Base-by-base conservation (phyloP, 2,797 vertebrate species). In the Telmatherina bonti region DNA sequence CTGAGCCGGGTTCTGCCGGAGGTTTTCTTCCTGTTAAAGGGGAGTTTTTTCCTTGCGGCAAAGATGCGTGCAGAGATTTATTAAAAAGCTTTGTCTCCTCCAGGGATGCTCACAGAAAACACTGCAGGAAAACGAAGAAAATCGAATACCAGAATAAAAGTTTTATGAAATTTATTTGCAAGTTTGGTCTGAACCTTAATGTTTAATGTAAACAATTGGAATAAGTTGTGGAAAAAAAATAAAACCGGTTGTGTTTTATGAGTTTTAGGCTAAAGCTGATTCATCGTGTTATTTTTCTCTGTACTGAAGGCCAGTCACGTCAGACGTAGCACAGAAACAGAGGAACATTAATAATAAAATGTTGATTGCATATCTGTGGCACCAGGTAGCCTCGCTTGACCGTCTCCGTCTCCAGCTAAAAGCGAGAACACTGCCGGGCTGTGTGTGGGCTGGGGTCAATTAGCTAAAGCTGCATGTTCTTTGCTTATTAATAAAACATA, bases 301-400 rank as follows among this genome's bases (percentile, higher is more conserved):
- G 5, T 5, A 7, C 38, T 43, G 38, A 0, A 43, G 38, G 7
- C 38, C 38, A 18, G 4, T 20, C 18, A 47, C 22, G 43, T n/a
- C 10, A 8, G 18, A 47, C 7, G 49, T 13, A 26, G 26, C 24
- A 52, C 9, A 52, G 22, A n/a, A 52, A 0, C 49, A 52, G 12
- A 35, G 30, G n/a, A 31, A 12, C 47, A 47, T 15, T 47, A 57
- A 49, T 27, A 49, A 58, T 16, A 15, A 68, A 30, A 12, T 59
- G 36, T 22, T 38, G 55, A 38, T 51, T n/a, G 43, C 24, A 51
- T 59, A 59, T 54, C 27, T n/a, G 20, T 38, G 66, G 31, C 33
- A 51, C 31, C 66, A 59, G 62, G 49, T 54, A 49, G 62, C 62
- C 47, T 38, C 31, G 18, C 53, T 52, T 20, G 49, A 26, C 15